Base-by-base conservation (phyloP, 1,140 invertebrate species). In the Ceratina australensis region DNA sequence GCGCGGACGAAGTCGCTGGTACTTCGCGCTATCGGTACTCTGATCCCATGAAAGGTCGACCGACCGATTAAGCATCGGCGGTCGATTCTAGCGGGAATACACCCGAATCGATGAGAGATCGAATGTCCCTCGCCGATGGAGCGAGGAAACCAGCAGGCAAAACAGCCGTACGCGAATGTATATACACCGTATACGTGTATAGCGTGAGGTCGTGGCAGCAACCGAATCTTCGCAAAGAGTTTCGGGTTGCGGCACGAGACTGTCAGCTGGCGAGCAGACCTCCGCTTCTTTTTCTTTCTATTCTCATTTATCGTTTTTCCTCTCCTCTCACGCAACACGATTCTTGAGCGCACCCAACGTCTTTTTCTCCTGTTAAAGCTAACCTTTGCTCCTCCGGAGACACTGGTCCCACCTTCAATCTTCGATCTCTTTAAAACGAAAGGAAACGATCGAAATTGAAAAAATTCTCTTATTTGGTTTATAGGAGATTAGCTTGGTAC, bases 201-300 rank as follows among this genome's bases (percentile, higher is more conserved):
- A 7, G 33, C 8, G 33, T 2, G 33, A 33, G 33, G 33, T 42
- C 33, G 33, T 10, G 33, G 33, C 59, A 59, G 83, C 82, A 87
- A 88, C 69, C 79, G 81, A 86, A 89, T 86, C 81, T 84, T 85
- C 54, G 78, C 61, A 67, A 74, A 73, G 77, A 80, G 82, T 86
- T 74, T 89, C 85, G 52, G 75, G 84, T 89, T 89, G 78, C 86
- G 77, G 83, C 87, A 86, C 83, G 83, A 87, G 80, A 61, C 83
- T 85, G 88, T 89, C 89, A 90, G 89, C 82, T 90, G 89, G 89
- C 68, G 84, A 87, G 88, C 89, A 89, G 85, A 16, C 66, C 68
- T 68, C 56, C 69, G 57, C 42, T 72, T 50, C 54, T 80, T 75
- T 16, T 24, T 33, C 54, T 20, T 54, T n/a, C 49, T 16, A 20